Conservation (phyloP, 2,113 vertebrate genomes). For the Pionites leucogaster region DNA sequence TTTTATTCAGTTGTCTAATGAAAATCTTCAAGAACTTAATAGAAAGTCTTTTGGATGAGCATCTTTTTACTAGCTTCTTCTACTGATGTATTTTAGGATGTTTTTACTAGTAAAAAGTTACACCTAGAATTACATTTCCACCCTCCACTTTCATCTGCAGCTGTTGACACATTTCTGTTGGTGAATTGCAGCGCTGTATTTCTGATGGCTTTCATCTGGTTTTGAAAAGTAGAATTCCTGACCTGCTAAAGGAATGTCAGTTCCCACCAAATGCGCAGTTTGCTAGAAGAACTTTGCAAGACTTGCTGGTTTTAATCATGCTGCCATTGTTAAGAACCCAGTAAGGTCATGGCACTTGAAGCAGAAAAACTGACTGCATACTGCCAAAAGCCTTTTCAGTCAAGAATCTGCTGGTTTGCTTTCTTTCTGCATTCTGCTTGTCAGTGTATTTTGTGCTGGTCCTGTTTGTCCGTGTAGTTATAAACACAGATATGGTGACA, state of each 20-base stretch:
- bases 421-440: not conserved
- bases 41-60: not conserved
- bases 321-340: not conserved
- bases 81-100: not conserved
- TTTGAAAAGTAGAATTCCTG: not conserved
- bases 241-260: not conserved
- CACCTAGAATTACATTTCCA: not conserved
- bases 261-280: not conserved
- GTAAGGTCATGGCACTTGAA: not conserved
- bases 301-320: not conserved
- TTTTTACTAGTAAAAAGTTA: not conserved
- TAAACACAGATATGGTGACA: not conserved
- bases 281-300: not conserved
- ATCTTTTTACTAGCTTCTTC: not conserved
- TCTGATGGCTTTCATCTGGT: not conserved
- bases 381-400: not conserved
- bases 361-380: accelerated
- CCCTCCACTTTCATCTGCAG: not conserved
- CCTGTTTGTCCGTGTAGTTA: not conserved
- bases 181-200: not conserved
- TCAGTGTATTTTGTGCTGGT: not conserved
- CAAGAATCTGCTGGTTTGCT: not conserved
- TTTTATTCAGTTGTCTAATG: not conserved
- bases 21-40: not conserved
- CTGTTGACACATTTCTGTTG: not conserved